Conservation (phyloP, 2,113 vertebrate species). For the Orcinus orca region DNA sequence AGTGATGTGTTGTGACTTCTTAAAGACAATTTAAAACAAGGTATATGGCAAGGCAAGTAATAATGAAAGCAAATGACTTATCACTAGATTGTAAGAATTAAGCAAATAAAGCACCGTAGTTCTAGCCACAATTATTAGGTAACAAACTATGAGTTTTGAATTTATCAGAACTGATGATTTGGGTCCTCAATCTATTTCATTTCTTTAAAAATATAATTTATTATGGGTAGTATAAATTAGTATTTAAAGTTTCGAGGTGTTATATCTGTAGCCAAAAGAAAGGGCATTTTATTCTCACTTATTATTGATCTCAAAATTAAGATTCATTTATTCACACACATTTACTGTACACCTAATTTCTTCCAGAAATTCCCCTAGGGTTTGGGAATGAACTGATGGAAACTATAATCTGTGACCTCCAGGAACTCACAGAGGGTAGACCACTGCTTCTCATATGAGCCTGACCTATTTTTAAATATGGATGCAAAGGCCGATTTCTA, state of each 20-base stretch:
- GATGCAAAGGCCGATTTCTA: neutral
- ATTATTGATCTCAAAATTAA: constrained; percentile 41
- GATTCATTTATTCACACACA: constrained; percentile 30
- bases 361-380: neutral
- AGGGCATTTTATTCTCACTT: constrained; percentile 36
- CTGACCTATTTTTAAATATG: neutral
- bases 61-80: neutral
- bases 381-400: neutral
- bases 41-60: neutral
- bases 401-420: neutral
- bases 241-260: constrained; percentile 40
- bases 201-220: constrained; percentile 37
- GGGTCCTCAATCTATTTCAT: constrained; percentile 13
- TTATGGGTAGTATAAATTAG: neutral
- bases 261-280: constrained; percentile 22
- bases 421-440: neutral
- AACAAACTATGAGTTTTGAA: neutral
- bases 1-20: neutral
- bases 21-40: neutral
- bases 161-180: neutral
- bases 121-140: neutral
- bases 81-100: neutral
- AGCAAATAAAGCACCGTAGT: neutral
- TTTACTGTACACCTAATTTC: constrained; percentile 28
- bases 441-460: neutral